A percentile compares a stretch with the other conserved stretches of the same genome.
These are phyloP conservation scores for Dryobota labecula DNA, from an alignment of 2,888 invertebrate genomes.

Conservation along the genomic window DNA sequence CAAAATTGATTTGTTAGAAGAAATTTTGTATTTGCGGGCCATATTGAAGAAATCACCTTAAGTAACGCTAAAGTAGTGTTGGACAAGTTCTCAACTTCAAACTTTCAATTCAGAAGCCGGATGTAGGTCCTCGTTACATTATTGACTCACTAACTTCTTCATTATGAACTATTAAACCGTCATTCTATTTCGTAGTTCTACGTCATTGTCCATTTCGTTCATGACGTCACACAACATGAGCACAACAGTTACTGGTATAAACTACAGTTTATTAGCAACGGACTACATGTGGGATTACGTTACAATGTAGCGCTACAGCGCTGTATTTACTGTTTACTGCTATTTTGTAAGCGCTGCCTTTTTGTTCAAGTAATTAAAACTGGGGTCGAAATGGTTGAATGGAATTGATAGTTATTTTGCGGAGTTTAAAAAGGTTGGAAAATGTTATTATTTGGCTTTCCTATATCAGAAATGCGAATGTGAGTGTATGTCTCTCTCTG, in stretches of 20 bases:
- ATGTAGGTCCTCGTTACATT: background rate
- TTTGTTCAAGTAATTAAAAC: conserved; percentile 53
- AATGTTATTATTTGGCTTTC: background rate
- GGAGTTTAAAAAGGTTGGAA: background rate
- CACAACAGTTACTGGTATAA: conserved; percentile 30
- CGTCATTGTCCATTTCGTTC: conserved; percentile 32
- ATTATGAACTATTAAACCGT: background rate
- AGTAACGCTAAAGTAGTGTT: background rate
- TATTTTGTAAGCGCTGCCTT: conserved; percentile 52
- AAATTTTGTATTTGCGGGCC: too few relatives aligned
- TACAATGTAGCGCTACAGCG: conserved; percentile 53
- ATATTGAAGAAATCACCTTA: background rate
- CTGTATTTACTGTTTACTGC: conserved; percentile 28
- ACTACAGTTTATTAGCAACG: conserved; percentile 60
- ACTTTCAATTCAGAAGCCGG: background rate
- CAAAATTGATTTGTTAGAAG: background rate
- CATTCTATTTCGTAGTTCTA: conserved; percentile 12
- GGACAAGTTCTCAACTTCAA: background rate
- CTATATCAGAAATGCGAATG: background rate
- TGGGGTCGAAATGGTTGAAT: conserved; percentile 25
- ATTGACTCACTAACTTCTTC: background rate
- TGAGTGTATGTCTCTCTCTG: background rate
- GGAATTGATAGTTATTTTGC: conserved; percentile 16
- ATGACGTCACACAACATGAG: conserved; percentile 50
- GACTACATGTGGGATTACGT: conserved; percentile 40